A percentile compares a stretch with the other conserved stretches of the same genome.
Conservation (phyloP, 2,888 invertebrate genomes). For the Latrodectus hesperus region DNA sequence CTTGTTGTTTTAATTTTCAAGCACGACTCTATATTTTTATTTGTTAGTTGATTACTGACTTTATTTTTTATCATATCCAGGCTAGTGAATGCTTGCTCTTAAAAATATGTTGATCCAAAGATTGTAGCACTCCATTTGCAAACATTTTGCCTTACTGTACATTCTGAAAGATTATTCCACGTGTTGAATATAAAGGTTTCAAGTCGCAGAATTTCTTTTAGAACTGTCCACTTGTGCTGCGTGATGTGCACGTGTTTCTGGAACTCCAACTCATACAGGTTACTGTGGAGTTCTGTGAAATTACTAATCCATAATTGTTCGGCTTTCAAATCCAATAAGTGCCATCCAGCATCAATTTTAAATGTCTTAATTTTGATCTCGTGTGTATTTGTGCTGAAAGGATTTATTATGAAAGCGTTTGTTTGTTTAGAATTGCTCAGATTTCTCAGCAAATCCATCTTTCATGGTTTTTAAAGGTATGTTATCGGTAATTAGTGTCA, state of each 20-base stretch:
- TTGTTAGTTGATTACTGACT: constrained; percentile 3
- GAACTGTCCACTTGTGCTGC: constrained; percentile 1
- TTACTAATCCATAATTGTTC: neutral
- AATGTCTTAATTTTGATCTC: constrained; percentile 7
- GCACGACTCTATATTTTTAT: constrained; percentile 11
- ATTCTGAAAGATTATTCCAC: neutral
- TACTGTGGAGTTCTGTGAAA: neutral
- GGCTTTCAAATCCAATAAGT: neutral
- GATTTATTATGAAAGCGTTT: constrained; percentile 14
- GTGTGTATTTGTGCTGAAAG: constrained; percentile 9
- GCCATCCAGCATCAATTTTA: neutral
- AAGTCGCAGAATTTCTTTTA: constrained; percentile 7
- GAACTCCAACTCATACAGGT: neutral
- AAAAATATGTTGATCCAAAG: neutral
- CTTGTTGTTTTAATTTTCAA: constrained; percentile 17
- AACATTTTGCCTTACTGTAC: neutral
- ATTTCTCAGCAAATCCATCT: neutral
- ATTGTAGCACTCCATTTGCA: neutral
- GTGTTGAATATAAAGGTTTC: neutral
- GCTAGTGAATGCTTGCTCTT: constrained; percentile 1
- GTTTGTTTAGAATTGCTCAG: constrained; percentile 14
- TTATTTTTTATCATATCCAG: neutral
- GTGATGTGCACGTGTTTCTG: neutral
- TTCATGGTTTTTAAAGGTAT: no score
- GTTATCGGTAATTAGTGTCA: no score